Evolutionary conservation across 2,797 vertebrate genomes (phyloP).

Genomic region (Dipus sagitta): DNA sequence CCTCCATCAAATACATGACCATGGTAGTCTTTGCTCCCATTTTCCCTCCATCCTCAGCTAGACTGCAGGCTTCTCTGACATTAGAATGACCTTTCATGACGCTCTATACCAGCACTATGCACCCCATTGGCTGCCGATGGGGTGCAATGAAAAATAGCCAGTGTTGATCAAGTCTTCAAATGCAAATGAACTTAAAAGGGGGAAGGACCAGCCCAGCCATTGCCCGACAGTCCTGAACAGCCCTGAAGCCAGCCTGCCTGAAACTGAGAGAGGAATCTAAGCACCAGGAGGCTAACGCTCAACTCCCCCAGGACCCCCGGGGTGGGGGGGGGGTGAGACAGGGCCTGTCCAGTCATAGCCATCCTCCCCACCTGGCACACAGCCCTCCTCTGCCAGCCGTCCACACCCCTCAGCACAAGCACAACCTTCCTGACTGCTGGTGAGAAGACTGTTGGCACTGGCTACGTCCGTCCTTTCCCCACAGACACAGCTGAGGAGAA

Average conservation of each 20-base stretch:
- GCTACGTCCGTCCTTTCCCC: neutral
- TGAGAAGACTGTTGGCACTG: rapidly evolving
- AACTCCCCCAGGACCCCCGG: neutral
- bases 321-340: neutral
- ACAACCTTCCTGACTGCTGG: neutral
- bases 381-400: neutral
- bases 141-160: neutral
- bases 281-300: neutral
- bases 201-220: neutral
- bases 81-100: neutral
- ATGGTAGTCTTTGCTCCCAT: neutral
- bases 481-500: neutral
- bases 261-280: neutral
- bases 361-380: neutral
- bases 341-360: neutral
- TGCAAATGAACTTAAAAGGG: neutral
- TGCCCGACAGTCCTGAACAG: neutral
- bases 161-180: neutral
- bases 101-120: neutral
- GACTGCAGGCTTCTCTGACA: neutral
- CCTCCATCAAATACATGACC: neutral
- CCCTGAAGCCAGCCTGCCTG: neutral
- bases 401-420: neutral
- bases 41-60: neutral
- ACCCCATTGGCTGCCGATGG: neutral